These are phyloP conservation scores for Trididemnum clinides DNA, from an alignment of 23 tunicate species.

Conservation along the genomic window DNA sequence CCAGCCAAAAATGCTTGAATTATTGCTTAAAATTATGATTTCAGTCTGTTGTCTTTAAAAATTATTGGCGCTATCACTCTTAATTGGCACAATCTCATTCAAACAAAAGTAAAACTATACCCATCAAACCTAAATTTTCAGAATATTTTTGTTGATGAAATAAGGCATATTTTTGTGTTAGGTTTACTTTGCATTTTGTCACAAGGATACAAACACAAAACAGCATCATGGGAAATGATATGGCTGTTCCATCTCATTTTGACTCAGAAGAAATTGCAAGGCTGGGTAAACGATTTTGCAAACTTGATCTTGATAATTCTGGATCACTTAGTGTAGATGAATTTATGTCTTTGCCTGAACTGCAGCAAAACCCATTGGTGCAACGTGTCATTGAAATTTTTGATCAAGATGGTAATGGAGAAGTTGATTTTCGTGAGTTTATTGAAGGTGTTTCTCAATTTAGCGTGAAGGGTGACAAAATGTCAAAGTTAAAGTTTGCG, in stretches of 20 bases:
- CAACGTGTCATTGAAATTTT: conserved; percentile 97
- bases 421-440: conserved; percentile 95
- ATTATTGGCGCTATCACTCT: too few species aligned
- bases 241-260: conserved; percentile 99
- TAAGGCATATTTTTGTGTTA: too few species aligned
- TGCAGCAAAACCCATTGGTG: conserved; percentile 97
- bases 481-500: conserved; percentile 94
- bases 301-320: conserved; percentile 96
- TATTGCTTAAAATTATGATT: too few species aligned
- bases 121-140: too few species aligned
- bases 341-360: conserved; percentile 94
- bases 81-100: too few species aligned
- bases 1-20: too few species aligned
- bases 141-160: too few species aligned
- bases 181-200: too few species aligned
- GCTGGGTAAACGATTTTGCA: conserved; percentile 93
- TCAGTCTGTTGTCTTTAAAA: too few species aligned
- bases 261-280: conserved; percentile 97
- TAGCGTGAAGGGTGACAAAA: conserved; percentile 95
- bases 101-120: too few species aligned
- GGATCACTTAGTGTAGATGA: conserved; percentile 95
- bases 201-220: too few species aligned
- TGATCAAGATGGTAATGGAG: conserved; percentile 99
- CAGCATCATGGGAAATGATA: conserved; percentile 91
- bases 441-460: conserved; percentile 99